Conservation (phyloP, 2,797 vertebrate genomes). For the Chrysocyon brachyurus region DNA sequence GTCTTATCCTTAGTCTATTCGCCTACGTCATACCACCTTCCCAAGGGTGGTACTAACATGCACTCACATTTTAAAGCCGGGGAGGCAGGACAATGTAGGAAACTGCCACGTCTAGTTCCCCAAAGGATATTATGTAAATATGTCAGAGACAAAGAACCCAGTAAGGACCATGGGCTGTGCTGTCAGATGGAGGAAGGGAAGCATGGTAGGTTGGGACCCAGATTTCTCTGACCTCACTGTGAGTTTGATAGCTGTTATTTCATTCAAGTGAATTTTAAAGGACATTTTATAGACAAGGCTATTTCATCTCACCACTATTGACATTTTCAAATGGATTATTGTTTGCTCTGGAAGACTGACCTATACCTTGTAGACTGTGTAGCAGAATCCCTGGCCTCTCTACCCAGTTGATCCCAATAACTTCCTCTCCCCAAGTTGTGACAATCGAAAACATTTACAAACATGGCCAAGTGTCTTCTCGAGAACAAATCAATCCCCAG, state of each 20-base stretch:
- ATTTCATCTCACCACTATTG: background rate
- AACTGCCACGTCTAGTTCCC: background rate
- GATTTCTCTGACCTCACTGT: background rate
- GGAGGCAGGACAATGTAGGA: background rate
- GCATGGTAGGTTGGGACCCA: background rate
- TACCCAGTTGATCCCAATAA: background rate
- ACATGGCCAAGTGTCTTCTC: background rate
- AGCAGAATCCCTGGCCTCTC: background rate
- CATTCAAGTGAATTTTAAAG: background rate
- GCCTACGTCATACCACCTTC: background rate
- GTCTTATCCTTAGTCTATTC: background rate
- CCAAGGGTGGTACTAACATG: background rate
- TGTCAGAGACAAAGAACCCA: background rate
- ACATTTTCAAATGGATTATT: background rate
- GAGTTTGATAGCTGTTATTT: background rate
- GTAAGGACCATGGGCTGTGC: background rate
- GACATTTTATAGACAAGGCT: background rate
- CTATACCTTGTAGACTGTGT: background rate
- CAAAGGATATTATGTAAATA: background rate
- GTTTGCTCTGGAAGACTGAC: background rate
- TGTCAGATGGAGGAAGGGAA: background rate
- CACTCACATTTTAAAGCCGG: background rate
- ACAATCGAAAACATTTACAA: background rate
- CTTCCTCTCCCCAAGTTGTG: fast-evolving
- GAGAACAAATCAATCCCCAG: background rate